Evolutionary conservation across 2,888 invertebrate species (phyloP).

Genomic region (Tridacna crocea): DNA sequence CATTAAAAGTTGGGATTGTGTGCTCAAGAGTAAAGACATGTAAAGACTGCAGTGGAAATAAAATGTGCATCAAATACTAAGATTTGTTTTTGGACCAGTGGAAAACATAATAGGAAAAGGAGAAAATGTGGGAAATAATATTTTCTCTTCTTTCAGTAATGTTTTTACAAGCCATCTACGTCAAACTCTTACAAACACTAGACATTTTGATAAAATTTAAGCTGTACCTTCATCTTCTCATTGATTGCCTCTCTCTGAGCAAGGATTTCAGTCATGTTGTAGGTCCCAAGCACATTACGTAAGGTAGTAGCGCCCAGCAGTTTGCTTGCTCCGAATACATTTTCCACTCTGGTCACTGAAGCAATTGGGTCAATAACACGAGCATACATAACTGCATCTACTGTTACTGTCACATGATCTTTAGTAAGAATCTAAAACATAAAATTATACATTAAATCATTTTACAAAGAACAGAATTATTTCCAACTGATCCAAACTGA

Average conservation of each 20-base stretch:
- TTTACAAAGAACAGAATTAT: no score
- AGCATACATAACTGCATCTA: conserved; percentile 82
- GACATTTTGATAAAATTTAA: neutral
- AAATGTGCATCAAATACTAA: no score
- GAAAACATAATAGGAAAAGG: no score
- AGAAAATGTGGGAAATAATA: no score
- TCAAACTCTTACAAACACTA: no score
- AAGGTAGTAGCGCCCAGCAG: conserved; percentile 81
- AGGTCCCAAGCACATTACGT: conserved; percentile 80
- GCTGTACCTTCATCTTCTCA: conserved; percentile 75
- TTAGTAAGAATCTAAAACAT: conserved; percentile 77
- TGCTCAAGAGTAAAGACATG: no score
- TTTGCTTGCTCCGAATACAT: conserved; percentile 77
- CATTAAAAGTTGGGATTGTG: no score
- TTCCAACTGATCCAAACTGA: no score
- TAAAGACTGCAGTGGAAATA: no score
- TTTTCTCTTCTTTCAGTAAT: no score
- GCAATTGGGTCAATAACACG: conserved; percentile 78
- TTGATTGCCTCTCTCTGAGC: conserved; percentile 79
- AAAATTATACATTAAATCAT: neutral
- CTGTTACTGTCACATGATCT: conserved; percentile 82
- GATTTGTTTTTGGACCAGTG: no score
- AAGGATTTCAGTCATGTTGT: conserved; percentile 79
- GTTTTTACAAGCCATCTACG: no score
- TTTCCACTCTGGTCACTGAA: conserved; percentile 80